A percentile compares a stretch with the other conserved stretches of the same genome.
These are phyloP conservation scores for Macropodus opercularis DNA, from an alignment of 2,797 vertebrate genomes.

Conservation along the genomic window DNA sequence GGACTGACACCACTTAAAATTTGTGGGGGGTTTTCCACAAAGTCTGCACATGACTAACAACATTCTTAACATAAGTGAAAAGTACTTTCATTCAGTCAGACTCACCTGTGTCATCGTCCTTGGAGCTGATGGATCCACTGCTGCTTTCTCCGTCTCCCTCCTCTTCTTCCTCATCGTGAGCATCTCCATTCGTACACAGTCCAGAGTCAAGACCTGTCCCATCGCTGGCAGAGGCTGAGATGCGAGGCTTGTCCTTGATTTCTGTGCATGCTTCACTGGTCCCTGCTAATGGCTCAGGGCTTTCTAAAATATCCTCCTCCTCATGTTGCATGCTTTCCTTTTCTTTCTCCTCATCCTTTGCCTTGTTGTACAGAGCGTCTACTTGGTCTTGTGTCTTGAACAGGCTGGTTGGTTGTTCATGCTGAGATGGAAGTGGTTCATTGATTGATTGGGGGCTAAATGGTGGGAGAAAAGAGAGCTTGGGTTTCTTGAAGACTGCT, in stretches of 20 bases:
- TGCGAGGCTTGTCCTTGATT: slow-evolving; percentile 69
- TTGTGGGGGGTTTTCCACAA: background rate
- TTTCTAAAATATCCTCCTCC: slow-evolving; percentile 70
- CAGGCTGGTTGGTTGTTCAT: slow-evolving; percentile 45
- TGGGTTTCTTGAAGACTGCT: slow-evolving; percentile 92
- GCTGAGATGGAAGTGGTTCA: slow-evolving; percentile 63
- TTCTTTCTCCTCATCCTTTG: slow-evolving; percentile 63
- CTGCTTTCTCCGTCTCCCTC: slow-evolving; percentile 76
- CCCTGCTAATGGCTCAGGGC: slow-evolving; percentile 72
- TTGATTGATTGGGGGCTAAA: slow-evolving; percentile 68
- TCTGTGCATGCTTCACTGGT: slow-evolving; percentile 67
- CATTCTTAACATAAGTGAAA: background rate
- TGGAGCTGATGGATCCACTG: slow-evolving; percentile 78
- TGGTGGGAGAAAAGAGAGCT: slow-evolving; percentile 83
- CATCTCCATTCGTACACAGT: slow-evolving; percentile 70
- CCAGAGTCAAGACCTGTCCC: slow-evolving; percentile 64
- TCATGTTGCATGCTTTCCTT: slow-evolving; percentile 65
- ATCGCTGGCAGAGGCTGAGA: slow-evolving; percentile 54
- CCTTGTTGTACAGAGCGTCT: slow-evolving; percentile 54
- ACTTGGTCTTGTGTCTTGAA: slow-evolving; percentile 69
- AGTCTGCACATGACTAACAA: background rate
- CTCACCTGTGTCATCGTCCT: slow-evolving; percentile 86
- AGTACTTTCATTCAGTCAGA: slow-evolving; percentile 33
- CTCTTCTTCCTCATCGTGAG: slow-evolving; percentile 62
- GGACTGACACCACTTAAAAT: slow-evolving; percentile 4